A percentile compares a stretch with the other conserved stretches of the same genome.
Conservation (phyloP, 1,140 invertebrate genomes). For the Sinella curviseta region DNA sequence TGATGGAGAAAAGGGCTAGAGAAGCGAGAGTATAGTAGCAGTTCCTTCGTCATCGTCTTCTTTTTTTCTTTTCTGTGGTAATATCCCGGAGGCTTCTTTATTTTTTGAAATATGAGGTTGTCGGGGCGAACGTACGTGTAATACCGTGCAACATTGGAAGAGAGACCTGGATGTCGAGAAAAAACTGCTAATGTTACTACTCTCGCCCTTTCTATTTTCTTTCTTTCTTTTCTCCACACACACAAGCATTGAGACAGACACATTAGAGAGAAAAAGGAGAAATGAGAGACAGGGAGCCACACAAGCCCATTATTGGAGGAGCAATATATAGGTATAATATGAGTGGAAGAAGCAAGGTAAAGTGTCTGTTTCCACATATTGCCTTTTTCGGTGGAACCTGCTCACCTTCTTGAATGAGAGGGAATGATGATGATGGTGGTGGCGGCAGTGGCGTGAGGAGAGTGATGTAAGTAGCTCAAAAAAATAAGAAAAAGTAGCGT, state of each 20-base stretch:
- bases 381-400: not conserved
- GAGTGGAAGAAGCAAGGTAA: not conserved
- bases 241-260: too few species aligned
- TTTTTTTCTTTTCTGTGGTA: not conserved
- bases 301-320: slow-evolving; percentile 12
- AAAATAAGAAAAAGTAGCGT: not conserved
- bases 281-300: slow-evolving; percentile 8
- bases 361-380: not conserved
- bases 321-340: too few species aligned
- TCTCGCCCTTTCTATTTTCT: too few species aligned
- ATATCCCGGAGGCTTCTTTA: slow-evolving; percentile 4
- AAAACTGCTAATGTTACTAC: slow-evolving; percentile 5
- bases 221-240: too few species aligned
- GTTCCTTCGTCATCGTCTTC: not conserved
- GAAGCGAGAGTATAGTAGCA: too few species aligned
- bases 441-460: too few species aligned
- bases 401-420: slow-evolving; percentile 12
- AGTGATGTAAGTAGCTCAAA: not conserved
- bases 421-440: not conserved
- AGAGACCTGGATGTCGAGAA: too few species aligned
- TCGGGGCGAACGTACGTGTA: slow-evolving; percentile 5
- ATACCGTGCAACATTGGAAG: not conserved
- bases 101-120: slow-evolving; percentile 15
- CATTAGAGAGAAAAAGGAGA: not conserved
- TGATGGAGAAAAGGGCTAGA: too few species aligned